Evolutionary conservation across 2,113 vertebrate species (phyloP).

Genomic region (Rhagologus leucostigma): DNA sequence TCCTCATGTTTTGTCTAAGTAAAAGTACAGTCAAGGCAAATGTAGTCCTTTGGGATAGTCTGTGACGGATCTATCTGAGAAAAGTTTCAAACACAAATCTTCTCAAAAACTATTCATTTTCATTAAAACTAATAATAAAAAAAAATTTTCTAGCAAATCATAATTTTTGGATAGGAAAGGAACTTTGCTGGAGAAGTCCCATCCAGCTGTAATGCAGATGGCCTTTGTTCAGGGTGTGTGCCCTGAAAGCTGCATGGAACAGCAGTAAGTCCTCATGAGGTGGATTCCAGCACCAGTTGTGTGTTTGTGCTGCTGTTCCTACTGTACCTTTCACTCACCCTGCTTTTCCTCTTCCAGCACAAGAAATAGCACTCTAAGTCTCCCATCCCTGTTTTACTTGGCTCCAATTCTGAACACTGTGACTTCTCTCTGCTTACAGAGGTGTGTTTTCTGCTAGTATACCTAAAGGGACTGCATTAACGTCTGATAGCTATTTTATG

Average conservation of each 20-base stretch:
- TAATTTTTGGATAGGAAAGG: background rate
- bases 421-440: background rate
- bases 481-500: constrained; percentile 15
- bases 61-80: background rate
- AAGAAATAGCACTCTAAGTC: background rate
- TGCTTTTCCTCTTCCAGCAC: background rate
- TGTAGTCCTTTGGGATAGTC: background rate
- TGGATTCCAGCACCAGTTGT: background rate
- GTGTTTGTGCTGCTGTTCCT: background rate
- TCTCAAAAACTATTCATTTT: background rate
- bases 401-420: background rate
- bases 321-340: background rate
- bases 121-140: background rate
- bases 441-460: background rate
- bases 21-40: background rate
- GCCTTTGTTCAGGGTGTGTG: background rate
- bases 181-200: background rate
- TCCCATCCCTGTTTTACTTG: background rate
- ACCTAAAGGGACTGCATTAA: background rate
- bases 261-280: background rate
- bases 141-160: background rate
- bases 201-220: background rate
- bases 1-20: background rate
- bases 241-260: background rate
- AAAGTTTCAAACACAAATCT: background rate